Base-by-base conservation (phyloP, 2,797 vertebrate genomes). In the Chelmon rostratus region DNA sequence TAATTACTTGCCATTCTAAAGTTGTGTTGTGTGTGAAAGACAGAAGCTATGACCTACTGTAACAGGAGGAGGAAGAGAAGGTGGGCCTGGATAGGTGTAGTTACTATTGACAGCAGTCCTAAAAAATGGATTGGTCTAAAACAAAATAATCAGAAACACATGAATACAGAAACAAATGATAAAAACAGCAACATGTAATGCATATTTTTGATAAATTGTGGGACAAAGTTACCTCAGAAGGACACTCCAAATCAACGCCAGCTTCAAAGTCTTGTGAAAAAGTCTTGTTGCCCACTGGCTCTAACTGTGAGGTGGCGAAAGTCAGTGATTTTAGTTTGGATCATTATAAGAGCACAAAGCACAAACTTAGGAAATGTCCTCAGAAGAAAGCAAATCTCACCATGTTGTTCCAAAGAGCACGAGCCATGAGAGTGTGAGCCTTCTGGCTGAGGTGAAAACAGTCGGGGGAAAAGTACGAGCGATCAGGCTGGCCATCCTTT, bases 331-430 rank as follows among this genome's bases (percentile, higher is more conserved):
- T 42, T 35, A 50, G 35, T 54, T 46, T 57, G 3, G 15, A 52
- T 58, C 6, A 57, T 42, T 56, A 18, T 3, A 12, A 49, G 2
- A 44, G 21, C 44, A 56, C 33, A 50, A 33, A 35, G 19, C 0
- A 31, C 1, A 31, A 44, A 50, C 6, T 2, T 23, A 12, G 1
- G 6, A 74, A 57, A 38, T 31, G 8, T 38, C 0, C 10, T 49
- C 0, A 16, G 7, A 7, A 7, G 19, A 47, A 54, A 58, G 25
- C 3, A 42, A 70, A 68, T 38, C 63, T 8, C 65, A 99, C 98
- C 97, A 99, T 90, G 89, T 96, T 94, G 90, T 95, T 96, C 98
- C 98, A 99, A 50, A 99, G 97, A 68, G 93, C 94, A 33, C 76
- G 94, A 63, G 97, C 95, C 88, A 99, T 96, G 67, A 96, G 92